Conservation (phyloP, 2,113 vertebrate genomes). For the Amphiprion percula region DNA sequence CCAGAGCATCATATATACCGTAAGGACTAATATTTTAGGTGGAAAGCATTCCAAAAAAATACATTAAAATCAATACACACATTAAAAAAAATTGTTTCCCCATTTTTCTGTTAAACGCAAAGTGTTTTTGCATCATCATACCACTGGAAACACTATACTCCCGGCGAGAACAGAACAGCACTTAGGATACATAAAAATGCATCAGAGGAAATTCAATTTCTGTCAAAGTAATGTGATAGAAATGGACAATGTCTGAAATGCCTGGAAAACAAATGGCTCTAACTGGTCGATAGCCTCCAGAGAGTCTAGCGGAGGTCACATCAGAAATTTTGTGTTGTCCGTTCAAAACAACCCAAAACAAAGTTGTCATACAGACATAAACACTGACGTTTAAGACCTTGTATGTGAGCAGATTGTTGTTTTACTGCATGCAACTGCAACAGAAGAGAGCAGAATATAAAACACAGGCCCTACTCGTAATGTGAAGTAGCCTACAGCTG, state of each 20-base stretch:
- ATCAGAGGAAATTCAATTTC: conserved; percentile 84
- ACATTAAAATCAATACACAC: conserved; percentile 55
- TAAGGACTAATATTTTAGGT: conserved; percentile 15
- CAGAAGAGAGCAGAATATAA: neutral
- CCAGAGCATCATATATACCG: neutral
- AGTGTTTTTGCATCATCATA: conserved; percentile 72
- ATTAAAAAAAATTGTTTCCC: conserved; percentile 69
- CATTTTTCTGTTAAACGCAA: conserved; percentile 54
- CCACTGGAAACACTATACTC: conserved; percentile 77
- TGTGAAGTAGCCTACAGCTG: conserved; percentile 35
- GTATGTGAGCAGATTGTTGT: conserved; percentile 18
- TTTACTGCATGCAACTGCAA: conserved; percentile 15
- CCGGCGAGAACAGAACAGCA: conserved; percentile 70
- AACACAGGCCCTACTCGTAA: neutral
- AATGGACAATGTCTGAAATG: conserved; percentile 81
- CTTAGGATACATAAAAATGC: conserved; percentile 83
- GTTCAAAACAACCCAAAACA: conserved; percentile 67
- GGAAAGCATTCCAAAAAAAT: conserved; percentile 25
- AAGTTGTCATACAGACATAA: conserved; percentile 44
- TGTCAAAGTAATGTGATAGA: conserved; percentile 84
- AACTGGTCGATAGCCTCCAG: conserved; percentile 76
- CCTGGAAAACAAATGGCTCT: conserved; percentile 80
- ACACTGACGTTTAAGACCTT: conserved; percentile 30
- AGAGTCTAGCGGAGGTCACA: conserved; percentile 75
- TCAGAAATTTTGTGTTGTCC: conserved; percentile 44